Conservation (phyloP, 2,888 invertebrate species). For the Toxonevra muliebris region DNA sequence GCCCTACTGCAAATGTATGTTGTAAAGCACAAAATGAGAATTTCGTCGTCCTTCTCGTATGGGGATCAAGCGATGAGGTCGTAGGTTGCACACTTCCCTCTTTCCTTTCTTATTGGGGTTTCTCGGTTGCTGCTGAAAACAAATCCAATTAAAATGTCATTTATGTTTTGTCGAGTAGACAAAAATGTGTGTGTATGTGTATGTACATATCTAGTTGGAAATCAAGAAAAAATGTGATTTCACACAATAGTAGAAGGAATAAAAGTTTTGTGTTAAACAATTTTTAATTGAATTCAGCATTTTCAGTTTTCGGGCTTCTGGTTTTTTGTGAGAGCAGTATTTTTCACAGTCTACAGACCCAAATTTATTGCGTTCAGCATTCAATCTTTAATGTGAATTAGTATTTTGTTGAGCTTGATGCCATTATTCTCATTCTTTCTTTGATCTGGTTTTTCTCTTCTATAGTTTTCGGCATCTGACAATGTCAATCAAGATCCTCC, state of each 20-base stretch:
- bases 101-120: conserved; percentile 10
- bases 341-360: no score
- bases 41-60: background rate
- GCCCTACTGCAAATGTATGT: background rate
- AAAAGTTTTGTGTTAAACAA: conserved; percentile 12
- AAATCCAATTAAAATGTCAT: conserved; percentile 46
- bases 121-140: conserved; percentile 13
- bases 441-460: no score
- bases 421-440: no score
- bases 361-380: no score
- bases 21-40: background rate
- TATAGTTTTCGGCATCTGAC: conserved; percentile 44
- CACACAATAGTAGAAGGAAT: background rate
- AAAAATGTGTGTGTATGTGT: background rate
- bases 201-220: background rate
- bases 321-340: no score
- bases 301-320: no score
- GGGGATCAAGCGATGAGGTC: no score
- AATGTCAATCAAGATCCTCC: conserved; percentile 68
- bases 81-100: conserved; percentile 25
- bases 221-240: no score
- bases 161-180: conserved; percentile 35
- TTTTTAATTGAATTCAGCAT: conserved; percentile 11
- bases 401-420: no score
- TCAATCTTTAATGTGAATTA: no score